These are phyloP conservation scores for Flabesymbios commensalis DNA, from an alignment of 2,888 invertebrate genomes.

Conservation along the genomic window DNA sequence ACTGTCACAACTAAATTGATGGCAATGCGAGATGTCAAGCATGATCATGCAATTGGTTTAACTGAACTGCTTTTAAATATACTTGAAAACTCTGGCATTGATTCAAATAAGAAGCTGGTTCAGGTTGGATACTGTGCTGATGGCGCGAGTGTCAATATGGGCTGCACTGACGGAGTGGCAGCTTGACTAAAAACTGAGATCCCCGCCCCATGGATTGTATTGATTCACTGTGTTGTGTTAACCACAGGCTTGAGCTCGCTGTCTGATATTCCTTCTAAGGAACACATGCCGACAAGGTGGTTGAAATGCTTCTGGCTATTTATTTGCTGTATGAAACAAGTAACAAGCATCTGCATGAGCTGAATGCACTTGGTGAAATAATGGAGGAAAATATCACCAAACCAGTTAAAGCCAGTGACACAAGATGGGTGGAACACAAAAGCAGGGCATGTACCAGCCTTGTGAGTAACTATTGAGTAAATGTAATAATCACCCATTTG, in stretches of 20 bases:
- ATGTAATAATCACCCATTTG: background rate
- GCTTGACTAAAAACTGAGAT: too few relatives aligned
- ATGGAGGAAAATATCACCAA: slow-evolving; percentile 4
- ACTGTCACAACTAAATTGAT: too few relatives aligned
- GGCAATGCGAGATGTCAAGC: too few relatives aligned
- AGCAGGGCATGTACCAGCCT: background rate
- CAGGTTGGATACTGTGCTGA: too few relatives aligned
- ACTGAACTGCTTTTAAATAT: too few relatives aligned
- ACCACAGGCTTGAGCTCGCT: too few relatives aligned
- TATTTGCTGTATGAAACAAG: background rate
- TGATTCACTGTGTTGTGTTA: slow-evolving; percentile 1
- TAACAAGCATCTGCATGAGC: slow-evolving; percentile 1
- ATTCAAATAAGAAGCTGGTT: too few relatives aligned
- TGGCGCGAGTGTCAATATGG: too few relatives aligned
- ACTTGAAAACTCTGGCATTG: too few relatives aligned
- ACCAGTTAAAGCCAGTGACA: slow-evolving; percentile 2
- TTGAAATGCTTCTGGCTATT: background rate
- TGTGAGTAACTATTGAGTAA: background rate
- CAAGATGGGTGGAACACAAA: slow-evolving; percentile 4
- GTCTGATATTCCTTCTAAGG: background rate
- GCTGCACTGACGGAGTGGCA: too few relatives aligned
- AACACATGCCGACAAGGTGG: background rate
- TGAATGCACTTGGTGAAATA: background rate
- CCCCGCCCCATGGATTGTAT: slow-evolving; percentile 1
- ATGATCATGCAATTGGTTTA: too few relatives aligned